Conservation (phyloP, 2,888 invertebrate genomes). For the Eilema caniola region DNA sequence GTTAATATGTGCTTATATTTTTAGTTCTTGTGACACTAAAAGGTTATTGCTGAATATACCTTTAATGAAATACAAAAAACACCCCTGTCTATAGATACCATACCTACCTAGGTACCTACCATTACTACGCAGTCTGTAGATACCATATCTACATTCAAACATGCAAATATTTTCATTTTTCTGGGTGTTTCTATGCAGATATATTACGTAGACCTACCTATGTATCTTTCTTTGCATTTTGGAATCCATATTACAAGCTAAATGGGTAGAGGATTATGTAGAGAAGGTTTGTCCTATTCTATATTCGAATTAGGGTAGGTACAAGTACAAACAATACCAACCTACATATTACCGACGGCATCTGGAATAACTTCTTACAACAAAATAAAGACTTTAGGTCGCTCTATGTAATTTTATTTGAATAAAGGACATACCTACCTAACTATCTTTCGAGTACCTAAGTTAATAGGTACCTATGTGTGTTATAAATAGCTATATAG, state of each 20-base stretch:
- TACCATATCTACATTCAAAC: too few species aligned
- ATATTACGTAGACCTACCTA: neutral
- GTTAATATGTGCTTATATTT: neutral
- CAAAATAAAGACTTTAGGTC: neutral
- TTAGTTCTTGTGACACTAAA: neutral
- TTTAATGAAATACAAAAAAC: too few species aligned
- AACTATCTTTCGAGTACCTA: neutral
- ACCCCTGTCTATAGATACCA: neutral
- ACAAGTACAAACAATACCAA: neutral
- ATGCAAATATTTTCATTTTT: neutral
- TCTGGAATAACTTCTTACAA: neutral
- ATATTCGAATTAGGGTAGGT: neutral
- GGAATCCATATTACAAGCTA: neutral
- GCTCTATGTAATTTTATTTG: neutral
- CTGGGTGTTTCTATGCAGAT: neutral
- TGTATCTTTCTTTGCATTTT: neutral
- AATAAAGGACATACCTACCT: neutral
- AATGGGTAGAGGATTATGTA: neutral
- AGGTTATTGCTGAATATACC: neutral
- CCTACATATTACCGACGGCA: neutral
- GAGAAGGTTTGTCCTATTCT: neutral
- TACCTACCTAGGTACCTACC: neutral
- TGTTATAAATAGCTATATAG: too few species aligned
- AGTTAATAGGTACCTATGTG: too few species aligned
- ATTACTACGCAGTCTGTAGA: too few species aligned